Percentiles rank a stretch among this genome's conserved stretches.
phyloP scores from a whole-genome alignment of 2,888 invertebrate genomes.

The Erynnis tages region DNA sequence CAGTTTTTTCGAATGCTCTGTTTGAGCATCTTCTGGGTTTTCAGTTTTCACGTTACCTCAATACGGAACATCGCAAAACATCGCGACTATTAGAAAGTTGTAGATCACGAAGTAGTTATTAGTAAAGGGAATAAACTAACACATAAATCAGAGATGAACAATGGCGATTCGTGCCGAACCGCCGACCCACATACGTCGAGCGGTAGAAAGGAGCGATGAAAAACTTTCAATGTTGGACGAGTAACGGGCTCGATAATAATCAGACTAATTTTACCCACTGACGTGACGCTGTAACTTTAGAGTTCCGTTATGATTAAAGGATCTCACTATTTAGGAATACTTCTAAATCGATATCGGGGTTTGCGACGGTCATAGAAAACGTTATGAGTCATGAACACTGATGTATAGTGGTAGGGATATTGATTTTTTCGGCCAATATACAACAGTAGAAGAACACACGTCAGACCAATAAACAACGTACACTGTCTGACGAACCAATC shows the following conservation, averaged over 20 bases:
- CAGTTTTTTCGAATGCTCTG: too few species aligned
- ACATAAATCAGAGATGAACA: conserved; percentile 56
- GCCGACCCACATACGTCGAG: conserved; percentile 60
- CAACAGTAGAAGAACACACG: too few species aligned
- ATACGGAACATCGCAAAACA: conserved; percentile 16
- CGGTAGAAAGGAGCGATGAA: conserved; percentile 55
- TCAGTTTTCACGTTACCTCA: not conserved
- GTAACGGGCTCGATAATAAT: conserved; percentile 53
- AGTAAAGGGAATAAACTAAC: conserved; percentile 36
- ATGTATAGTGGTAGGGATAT: too few species aligned
- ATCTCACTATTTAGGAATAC: too few species aligned
- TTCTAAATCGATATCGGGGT: too few species aligned
- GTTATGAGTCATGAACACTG: too few species aligned
- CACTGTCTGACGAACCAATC: too few species aligned
- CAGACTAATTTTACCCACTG: conserved; percentile 42
- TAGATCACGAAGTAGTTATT: conserved; percentile 26
- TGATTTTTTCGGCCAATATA: too few species aligned
- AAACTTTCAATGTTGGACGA: conserved; percentile 53
- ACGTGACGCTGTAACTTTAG: conserved; percentile 19
- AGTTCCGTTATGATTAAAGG: too few species aligned
- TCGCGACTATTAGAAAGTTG: conserved; percentile 21
- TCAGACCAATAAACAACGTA: too few species aligned
- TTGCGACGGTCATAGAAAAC: too few species aligned
- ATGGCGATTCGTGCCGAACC: conserved; percentile 62
- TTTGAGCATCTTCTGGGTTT: not conserved